phyloP scores from a whole-genome alignment of 2,888 invertebrate species.

The Oasisia sp. region DNA sequence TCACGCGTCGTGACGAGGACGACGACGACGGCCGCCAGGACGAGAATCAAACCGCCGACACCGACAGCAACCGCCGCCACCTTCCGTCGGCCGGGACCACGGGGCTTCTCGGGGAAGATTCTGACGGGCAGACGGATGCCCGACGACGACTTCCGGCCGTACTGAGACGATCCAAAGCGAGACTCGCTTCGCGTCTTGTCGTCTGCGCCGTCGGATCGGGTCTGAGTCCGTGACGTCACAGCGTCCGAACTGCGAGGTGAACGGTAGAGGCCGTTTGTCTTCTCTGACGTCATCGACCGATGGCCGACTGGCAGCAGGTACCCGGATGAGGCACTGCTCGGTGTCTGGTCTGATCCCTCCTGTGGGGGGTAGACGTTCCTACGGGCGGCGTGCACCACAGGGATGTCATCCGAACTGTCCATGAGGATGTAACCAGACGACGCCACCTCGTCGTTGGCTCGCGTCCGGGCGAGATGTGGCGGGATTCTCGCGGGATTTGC shows the following conservation, averaged over 20 bases:
- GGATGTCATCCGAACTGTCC: not conserved
- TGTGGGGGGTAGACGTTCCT: not conserved
- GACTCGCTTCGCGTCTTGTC: not conserved
- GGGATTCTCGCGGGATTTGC: not conserved
- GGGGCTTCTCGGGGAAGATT: not conserved
- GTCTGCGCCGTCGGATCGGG: not conserved
- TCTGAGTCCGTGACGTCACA: not conserved
- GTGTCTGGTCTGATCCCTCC: not conserved
- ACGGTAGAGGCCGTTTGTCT: not conserved
- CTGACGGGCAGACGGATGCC: not conserved
- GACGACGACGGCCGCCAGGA: not conserved
- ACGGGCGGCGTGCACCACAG: not conserved
- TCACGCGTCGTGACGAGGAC: not conserved
- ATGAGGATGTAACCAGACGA: not conserved
- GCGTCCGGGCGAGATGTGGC: not conserved
- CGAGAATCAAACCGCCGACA: not conserved
- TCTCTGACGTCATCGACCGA: not conserved
- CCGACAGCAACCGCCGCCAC: not conserved
- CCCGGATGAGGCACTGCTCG: not conserved
- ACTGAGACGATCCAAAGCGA: not conserved
- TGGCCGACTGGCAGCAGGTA: not conserved
- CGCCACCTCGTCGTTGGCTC: not conserved
- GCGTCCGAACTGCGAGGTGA: not conserved
- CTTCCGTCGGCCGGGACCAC: not conserved
- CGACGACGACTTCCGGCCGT: not conserved